Base-by-base conservation (phyloP, 2,888 invertebrate species). In the Ernsta delagoae region DNA sequence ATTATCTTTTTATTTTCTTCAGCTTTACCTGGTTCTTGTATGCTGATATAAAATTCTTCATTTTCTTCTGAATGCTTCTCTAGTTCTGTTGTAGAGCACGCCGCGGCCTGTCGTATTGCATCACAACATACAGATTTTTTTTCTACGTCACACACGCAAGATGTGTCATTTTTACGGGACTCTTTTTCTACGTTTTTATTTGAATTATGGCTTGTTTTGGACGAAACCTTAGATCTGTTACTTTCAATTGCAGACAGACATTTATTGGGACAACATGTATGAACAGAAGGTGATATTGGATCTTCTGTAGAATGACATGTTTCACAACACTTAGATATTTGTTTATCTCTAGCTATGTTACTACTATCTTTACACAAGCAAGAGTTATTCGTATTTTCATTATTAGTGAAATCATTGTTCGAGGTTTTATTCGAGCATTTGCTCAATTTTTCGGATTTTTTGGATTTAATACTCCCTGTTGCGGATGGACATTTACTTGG, bases 211-310 rank as follows among this genome's bases (percentile, higher is more conserved):
- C 39, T 11, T 16, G 5, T 11, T 59, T 65, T 59, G 9, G 16
- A 12, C 3, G 59, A 41, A 11, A 50, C 12, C 16, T 45, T 57
- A 2, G 59, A 48, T 59, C 39, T 59, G 9, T 11, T 59, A 11
- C 48, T 59, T 48, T 4, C 11, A 50, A 7, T 24, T 39, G 5
- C 9, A 39, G 48, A 65, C 5, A 45, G 24, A 36, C 16, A 16
- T 11, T 48, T 57, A 24, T 36, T 59, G 45, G 48, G 50, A 11
- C 65, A 66, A 60, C 53, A 50, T 16, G 57, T 24, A 45, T 45
- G 45, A 45, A n/a, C n/a, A 45, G 45, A 45, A 1, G 5, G 4
- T 45, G 11, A 1, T 45, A 43, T 9, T 1, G 45, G n/a, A 1
- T 45, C 45, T 43, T 7, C 43, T 43, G 3, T 9, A 43, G 43